Evolutionary conservation across 2,888 invertebrate genomes (phyloP).

Genomic region (Drosophila fulvimacula): DNA sequence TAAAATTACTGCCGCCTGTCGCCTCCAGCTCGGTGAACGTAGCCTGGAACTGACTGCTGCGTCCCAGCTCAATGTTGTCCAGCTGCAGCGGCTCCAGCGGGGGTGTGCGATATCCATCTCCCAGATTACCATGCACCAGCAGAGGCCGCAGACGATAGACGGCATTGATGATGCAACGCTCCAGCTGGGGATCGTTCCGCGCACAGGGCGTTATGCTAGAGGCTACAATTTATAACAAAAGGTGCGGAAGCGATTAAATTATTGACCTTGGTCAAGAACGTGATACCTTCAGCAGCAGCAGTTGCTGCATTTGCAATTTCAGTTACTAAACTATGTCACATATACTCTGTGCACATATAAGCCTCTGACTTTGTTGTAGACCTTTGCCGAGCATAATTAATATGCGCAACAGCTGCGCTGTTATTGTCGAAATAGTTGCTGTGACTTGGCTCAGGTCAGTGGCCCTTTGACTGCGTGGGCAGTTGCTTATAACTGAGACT

Average conservation of each 20-base stretch:
- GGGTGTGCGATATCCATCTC: conserved; percentile 83
- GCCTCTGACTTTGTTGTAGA: conserved; percentile 11
- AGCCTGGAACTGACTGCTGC: conserved; percentile 83
- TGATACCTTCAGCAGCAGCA: conserved; percentile 31
- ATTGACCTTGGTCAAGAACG: conserved; percentile 55
- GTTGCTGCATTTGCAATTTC: conserved; percentile 43
- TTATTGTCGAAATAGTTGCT: conserved; percentile 20
- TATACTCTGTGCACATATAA: background rate
- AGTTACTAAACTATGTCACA: background rate
- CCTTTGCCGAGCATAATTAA: conserved; percentile 51
- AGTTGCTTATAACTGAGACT: background rate
- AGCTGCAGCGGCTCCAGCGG: conserved; percentile 82
- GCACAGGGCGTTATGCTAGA: conserved; percentile 82
- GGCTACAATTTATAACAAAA: conserved; percentile 27
- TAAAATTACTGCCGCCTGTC: conserved; percentile 83
- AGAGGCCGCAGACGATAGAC: conserved; percentile 81
- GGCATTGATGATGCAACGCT: conserved; percentile 82
- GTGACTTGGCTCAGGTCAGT: conserved; percentile 42
- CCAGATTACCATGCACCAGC: conserved; percentile 82
- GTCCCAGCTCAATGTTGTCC: conserved; percentile 83
- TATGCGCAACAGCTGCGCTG: conserved; percentile 51
- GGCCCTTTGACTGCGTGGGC: conserved; percentile 8
- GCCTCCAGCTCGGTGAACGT: conserved; percentile 82
- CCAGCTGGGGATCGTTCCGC: conserved; percentile 83
- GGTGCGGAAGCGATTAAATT: background rate